Evolutionary conservation across 2,797 vertebrate genomes (phyloP), one percentile per base, ranked within the genome.

Genomic region (Eospalax fontanierii): DNA sequence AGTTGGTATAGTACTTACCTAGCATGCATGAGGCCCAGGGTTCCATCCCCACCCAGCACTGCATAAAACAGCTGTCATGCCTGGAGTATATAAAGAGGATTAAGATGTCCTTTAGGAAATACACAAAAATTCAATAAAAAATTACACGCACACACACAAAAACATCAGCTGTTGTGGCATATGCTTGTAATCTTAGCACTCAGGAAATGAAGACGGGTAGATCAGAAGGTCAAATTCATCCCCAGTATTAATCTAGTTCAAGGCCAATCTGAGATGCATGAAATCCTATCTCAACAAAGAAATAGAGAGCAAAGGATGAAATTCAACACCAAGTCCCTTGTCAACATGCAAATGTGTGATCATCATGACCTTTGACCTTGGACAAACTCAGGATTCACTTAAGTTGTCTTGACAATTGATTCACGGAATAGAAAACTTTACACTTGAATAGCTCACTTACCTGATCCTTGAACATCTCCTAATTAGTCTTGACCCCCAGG

Each of bases 371-470:
- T n/a, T n/a, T n/a, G n/a, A n/a, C n/a, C n/a, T n/a, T n/a, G n/a
- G n/a, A n/a, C n/a, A n/a, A n/a, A n/a, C 28, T 61, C 78, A 74
- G 61, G 28, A 91, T 11, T 22, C 22, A 82, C 4, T 76, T 83
- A 80, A 74, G n/a, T 95, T 82, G 59, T 78, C 63, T 35, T 16
- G 5, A 63, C 0, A 65, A 1, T 66, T 87, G 61, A 70, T 84
- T 91, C 85, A 65, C 65, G 38, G 22, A 84, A 66, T n/a, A 87
- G 35, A 93, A 74, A 33, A 30, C 26, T 70, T 85, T 87, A 84
- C 43, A 40, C 4, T 87, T 26, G 3, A 65, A 15, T 38, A 33
- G 35, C 16, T 81, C 30, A 59, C 83, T 74, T 74, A 16, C 38
- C 26, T 95, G n/a, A 26, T 90, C 46, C 38, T 43, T 90, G 78